Evolutionary conservation across 2,888 invertebrate species (phyloP).

Genomic region (Schizotus pectinicornis): DNA sequence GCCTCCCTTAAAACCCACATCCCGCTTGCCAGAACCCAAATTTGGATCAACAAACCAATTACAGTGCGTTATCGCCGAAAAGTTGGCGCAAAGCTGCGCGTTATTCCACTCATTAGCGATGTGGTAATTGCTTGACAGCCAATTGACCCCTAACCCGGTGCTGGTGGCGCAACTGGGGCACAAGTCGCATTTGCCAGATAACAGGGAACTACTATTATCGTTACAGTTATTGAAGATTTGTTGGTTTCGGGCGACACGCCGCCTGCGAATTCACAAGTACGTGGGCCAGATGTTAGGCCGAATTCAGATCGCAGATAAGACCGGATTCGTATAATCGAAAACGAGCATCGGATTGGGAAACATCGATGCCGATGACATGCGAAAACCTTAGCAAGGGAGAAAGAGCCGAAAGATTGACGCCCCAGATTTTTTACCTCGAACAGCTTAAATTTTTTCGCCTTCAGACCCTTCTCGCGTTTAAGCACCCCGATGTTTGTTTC

Average conservation of each 20-base stretch:
- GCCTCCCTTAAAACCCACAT: slow-evolving; percentile 2
- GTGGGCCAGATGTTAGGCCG: slow-evolving; percentile 14
- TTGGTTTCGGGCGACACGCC: slow-evolving; percentile 1
- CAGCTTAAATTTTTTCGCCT: no score
- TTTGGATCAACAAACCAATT: not conserved
- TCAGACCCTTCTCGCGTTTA: no score
- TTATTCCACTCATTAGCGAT: slow-evolving; percentile 24
- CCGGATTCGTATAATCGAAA: no score
- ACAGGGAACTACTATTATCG: slow-evolving; percentile 19
- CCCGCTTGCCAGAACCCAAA: slow-evolving; percentile 1
- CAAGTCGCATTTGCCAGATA: slow-evolving; percentile 13
- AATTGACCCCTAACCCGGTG: slow-evolving; percentile 17
- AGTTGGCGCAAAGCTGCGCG: not conserved
- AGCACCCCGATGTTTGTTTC: no score
- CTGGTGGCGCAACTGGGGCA: slow-evolving; percentile 11
- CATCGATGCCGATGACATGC: no score
- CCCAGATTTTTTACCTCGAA: no score
- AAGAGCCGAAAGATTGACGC: no score
- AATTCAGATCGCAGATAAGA: no score
- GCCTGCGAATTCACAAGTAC: slow-evolving; percentile 11
- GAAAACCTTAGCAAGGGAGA: no score
- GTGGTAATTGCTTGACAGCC: slow-evolving; percentile 27
- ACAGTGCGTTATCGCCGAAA: slow-evolving; percentile 7
- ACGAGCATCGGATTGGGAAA: no score
- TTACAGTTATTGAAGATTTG: slow-evolving; percentile 19